Evolutionary conservation across 2,888 invertebrate genomes (phyloP), one percentile per base, ranked within the genome.

Genomic region (Xanthorhoe designata): DNA sequence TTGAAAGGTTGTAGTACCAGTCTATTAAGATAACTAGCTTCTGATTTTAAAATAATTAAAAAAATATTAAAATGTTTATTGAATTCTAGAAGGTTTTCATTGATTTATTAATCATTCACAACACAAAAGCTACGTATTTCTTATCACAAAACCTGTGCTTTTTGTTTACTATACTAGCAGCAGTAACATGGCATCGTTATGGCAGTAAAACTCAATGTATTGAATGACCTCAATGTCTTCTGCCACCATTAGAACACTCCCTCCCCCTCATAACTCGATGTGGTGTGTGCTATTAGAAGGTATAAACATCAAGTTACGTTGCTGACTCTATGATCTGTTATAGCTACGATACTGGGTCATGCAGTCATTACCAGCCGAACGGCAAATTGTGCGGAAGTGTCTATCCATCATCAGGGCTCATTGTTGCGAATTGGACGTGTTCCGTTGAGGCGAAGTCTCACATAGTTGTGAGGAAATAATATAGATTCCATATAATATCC

Each of bases 381-480:
- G 64, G 60, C 64, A 65, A 59, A 73, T 69, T 53, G 73, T 66
- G 65, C 71, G 73, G 73, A 70, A 73, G 71, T 61, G 68, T 64
- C 70, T 60, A 67, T 70, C 70, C 59, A 53, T 54, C 54, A 56
- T 62, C 64, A 61, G 55, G 64, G 63, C 57, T 51, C 65, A 67
- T 71, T 73, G 71, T 71, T 69, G 65, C 65, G 64, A 71, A 69
- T 70, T 70, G 65, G 68, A 68, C 59, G 61, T 68, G 66, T 69
- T 69, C 68, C 60, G 66, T 61, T 65, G 52, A 24, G 53, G 53
- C 56, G 35, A 56, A 56, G 56, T 58, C 59, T 60, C 52, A 63
- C 66, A 55, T 63, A 18, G 42, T 50, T 38, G 45, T 61, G 50
- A 58, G n/a, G 42, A 63, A 62, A 67, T 42, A 29, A 62, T 61